These are phyloP conservation scores for Galeopterus variegatus DNA, from an alignment of 2,113 vertebrate genomes.

Conservation along the genomic window DNA sequence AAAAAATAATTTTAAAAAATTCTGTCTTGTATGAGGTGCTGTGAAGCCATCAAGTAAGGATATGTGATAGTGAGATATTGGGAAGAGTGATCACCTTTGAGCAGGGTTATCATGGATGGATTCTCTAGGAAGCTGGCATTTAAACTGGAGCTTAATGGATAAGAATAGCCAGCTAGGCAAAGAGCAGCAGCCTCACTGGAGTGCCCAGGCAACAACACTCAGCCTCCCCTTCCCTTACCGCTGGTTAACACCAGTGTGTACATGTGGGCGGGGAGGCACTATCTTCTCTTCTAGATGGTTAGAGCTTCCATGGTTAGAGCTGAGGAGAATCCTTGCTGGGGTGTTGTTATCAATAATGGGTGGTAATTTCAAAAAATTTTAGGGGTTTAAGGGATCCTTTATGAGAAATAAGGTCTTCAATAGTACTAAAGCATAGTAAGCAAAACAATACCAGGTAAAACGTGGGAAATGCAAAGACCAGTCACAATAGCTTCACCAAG, in stretches of 20 bases:
- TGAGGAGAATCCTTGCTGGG: not conserved
- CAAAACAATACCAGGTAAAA: not conserved
- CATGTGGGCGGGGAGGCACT: accelerated
- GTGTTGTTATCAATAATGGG: not conserved
- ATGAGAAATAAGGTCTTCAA: not conserved
- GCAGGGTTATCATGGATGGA: not conserved
- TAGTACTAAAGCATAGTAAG: not conserved
- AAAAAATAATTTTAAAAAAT: not conserved
- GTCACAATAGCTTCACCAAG: not conserved
- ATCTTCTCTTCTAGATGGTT: not conserved
- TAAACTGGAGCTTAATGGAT: not conserved
- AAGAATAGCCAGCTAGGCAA: not conserved
- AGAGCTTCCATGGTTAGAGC: not conserved
- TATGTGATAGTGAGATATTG: not conserved
- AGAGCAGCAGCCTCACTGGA: accelerated
- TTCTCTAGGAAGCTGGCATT: not conserved
- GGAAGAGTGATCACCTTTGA: not conserved
- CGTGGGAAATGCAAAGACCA: no score
- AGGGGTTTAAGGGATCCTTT: not conserved
- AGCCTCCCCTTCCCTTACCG: no score
- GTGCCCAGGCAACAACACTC: not conserved
- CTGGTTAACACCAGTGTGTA: not conserved
- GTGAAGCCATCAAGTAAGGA: not conserved
- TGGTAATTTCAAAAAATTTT: not conserved
- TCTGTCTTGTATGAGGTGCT: not conserved